These are phyloP conservation scores for Linurgus olivaceus DNA, from an alignment of 2,797 vertebrate genomes.

Conservation along the genomic window DNA sequence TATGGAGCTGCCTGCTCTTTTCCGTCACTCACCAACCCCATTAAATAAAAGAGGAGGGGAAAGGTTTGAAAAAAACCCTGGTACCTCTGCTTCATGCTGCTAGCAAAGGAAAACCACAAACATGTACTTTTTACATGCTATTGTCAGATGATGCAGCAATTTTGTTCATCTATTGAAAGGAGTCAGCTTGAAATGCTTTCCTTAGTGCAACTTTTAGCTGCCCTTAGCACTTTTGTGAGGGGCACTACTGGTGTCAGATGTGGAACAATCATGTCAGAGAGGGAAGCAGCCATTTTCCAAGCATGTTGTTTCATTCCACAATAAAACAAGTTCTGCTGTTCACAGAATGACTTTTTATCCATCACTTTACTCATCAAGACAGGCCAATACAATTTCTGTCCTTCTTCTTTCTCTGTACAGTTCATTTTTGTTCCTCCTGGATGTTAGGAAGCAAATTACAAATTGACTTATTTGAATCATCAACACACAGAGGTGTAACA, in stretches of 20 bases:
- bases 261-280: neutral
- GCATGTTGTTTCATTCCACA: neutral
- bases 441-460: neutral
- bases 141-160: neutral
- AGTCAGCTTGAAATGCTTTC: conserved; percentile 21
- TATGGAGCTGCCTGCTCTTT: rapidly evolving
- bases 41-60: rapidly evolving
- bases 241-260: conserved; percentile 2
- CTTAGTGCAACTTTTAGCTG: conserved; percentile 26
- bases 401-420: neutral
- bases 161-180: neutral
- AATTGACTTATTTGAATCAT: neutral
- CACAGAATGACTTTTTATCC: neutral
- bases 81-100: neutral
- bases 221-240: neutral
- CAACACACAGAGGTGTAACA: neutral
- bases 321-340: neutral
- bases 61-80: neutral
- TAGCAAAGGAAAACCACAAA: neutral
- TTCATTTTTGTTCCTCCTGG: neutral
- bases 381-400: neutral
- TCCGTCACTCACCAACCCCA: rapidly evolving
- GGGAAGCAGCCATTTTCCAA: neutral
- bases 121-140: neutral
- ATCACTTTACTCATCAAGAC: neutral